Conservation (phyloP, 2,888 invertebrate species). For the Flexamia atlantica region DNA sequence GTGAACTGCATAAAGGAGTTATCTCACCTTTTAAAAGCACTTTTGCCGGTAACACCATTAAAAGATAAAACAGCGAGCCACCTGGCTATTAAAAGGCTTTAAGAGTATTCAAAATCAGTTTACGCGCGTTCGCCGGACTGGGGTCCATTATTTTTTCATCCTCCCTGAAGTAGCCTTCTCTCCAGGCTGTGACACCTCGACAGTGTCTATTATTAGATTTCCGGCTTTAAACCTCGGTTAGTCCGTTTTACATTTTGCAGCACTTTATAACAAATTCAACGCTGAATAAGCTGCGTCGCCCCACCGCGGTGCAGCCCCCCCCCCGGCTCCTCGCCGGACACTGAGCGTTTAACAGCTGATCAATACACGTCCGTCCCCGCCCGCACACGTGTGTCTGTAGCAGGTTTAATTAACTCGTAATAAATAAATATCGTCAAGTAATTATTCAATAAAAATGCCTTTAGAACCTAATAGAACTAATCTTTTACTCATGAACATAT, state of each 20-base stretch:
- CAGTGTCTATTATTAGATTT: constrained; percentile 39
- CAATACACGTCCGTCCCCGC: constrained; percentile 8
- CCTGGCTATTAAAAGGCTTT: constrained; percentile 42
- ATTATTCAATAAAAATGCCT: too few species aligned
- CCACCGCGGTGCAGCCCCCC: not conserved
- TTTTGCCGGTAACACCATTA: constrained; percentile 9
- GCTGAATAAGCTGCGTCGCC: constrained; percentile 8
- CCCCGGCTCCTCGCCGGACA: constrained; percentile 3
- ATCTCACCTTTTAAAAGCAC: constrained; percentile 41
- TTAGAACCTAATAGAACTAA: too few species aligned
- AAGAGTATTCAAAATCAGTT: constrained; percentile 43
- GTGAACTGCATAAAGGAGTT: constrained; percentile 9
- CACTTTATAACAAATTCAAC: constrained; percentile 26
- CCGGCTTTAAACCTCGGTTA: constrained; percentile 38
- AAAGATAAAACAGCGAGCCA: constrained; percentile 36
- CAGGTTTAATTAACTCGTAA: too few species aligned
- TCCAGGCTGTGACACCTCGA: not conserved
- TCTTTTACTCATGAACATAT: too few species aligned
- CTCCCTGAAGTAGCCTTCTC: not conserved
- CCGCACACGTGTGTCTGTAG: too few species aligned
- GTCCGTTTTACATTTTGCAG: constrained; percentile 20
- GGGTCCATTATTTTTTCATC: constrained; percentile 27
- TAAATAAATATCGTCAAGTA: too few species aligned
- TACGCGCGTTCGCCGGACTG: constrained; percentile 3
- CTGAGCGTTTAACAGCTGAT: constrained; percentile 27